Conservation (phyloP, 2,797 vertebrate species). For the Tadarida brasiliensis region DNA sequence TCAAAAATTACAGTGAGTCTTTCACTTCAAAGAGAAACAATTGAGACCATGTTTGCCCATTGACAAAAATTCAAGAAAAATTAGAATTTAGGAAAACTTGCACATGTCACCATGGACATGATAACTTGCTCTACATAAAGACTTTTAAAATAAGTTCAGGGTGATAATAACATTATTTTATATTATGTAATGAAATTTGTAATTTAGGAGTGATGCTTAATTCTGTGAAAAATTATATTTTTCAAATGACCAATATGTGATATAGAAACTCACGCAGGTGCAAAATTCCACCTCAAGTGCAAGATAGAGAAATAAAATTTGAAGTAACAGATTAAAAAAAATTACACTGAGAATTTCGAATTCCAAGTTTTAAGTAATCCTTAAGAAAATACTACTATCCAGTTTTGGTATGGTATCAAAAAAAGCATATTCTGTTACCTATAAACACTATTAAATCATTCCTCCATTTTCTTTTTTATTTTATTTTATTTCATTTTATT, state of each 20-base stretch:
- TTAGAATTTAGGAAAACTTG: not conserved
- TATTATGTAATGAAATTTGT: not conserved
- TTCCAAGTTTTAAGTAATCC: no score
- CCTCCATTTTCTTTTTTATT: not conserved
- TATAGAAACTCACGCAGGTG: not conserved
- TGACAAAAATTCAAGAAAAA: not conserved
- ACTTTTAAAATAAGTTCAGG: not conserved
- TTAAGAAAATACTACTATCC: no score
- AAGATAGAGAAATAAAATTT: no score
- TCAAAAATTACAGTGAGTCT: no score
- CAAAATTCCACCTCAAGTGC: no score
- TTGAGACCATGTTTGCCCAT: not conserved
- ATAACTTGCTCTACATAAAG: not conserved
- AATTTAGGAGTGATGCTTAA: not conserved
- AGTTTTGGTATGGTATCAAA: no score
- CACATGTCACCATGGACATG: not conserved
- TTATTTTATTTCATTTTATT: no score
- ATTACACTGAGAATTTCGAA: no score
- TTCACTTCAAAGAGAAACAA: not conserved
- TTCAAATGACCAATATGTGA: not conserved
- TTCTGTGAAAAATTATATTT: not conserved
- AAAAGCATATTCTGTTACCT: no score
- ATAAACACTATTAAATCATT: no score
- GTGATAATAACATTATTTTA: not conserved
- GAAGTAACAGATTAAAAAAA: no score